A percentile compares a stretch with the other conserved stretches of the same genome.
These are phyloP conservation scores for Ornithorhynchus anatinus DNA, from an alignment of 2,113 vertebrate genomes.

Conservation along the genomic window DNA sequence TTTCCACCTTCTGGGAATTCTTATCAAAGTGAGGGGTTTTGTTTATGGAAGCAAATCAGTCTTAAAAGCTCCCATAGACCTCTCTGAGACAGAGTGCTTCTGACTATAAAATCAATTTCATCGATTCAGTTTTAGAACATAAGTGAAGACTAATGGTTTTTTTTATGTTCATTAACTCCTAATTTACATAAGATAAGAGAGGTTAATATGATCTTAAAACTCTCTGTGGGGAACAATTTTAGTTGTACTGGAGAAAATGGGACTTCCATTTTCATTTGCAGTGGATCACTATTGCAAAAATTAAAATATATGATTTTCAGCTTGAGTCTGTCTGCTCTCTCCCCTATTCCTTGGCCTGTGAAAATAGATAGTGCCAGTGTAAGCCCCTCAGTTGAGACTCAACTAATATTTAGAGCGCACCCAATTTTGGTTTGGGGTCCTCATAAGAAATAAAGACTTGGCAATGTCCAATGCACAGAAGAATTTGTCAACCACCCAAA, in stretches of 20 bases:
- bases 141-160: conserved; percentile 55
- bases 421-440: no score
- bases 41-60: conserved; percentile 25
- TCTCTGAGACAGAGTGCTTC: conserved; percentile 22
- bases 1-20: conserved; percentile 45
- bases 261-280: conserved; percentile 16
- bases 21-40: conserved; percentile 28
- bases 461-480: no score
- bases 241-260: conserved; percentile 8
- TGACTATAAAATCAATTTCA: conserved; percentile 51
- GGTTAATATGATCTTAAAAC: conserved; percentile 30
- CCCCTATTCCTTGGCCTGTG: background rate
- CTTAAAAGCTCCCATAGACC: conserved; percentile 43
- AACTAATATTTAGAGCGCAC: no score
- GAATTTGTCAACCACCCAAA: no score
- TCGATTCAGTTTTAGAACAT: conserved; percentile 41
- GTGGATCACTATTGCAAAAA: background rate
- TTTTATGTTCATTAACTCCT: conserved; percentile 50
- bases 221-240: conserved; percentile 33
- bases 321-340: background rate
- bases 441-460: no score
- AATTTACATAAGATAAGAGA: conserved; percentile 49
- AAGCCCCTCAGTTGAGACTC: no score
- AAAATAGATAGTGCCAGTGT: background rate
- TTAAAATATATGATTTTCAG: conserved; percentile 4